These are phyloP conservation scores for Lamellibrachia satsuma DNA, from an alignment of 2,888 invertebrate species.

Conservation along the genomic window DNA sequence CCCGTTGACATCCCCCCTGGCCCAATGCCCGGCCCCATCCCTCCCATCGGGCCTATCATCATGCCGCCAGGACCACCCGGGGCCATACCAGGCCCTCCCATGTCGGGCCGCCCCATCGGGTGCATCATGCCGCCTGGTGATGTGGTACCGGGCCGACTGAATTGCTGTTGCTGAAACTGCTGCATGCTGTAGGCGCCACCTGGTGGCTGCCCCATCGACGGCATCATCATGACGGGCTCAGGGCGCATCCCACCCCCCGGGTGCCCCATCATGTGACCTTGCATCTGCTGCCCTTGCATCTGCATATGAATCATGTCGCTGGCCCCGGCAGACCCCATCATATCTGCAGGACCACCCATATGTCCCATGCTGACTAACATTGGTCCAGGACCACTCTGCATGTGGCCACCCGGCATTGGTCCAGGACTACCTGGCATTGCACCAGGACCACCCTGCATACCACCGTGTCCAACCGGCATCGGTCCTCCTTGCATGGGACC, in stretches of 20 bases:
- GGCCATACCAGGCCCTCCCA: slow-evolving; percentile 33
- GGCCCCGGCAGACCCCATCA: slow-evolving; percentile 32
- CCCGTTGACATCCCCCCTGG: slow-evolving; percentile 37
- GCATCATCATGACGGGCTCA: slow-evolving; percentile 38
- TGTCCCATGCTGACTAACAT: not conserved
- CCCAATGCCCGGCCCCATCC: not conserved
- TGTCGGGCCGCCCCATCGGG: slow-evolving; percentile 29
- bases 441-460: not conserved
- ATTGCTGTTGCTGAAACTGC: slow-evolving; percentile 18
- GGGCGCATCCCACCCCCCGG: slow-evolving; percentile 40
- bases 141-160: slow-evolving; percentile 17
- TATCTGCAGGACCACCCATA: slow-evolving; percentile 13
- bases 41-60: slow-evolving; percentile 26
- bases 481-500: slow-evolving; percentile 27
- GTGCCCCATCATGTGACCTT: not conserved
- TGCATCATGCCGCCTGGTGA: slow-evolving; percentile 13
- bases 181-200: slow-evolving; percentile 22
- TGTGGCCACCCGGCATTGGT: slow-evolving; percentile 65
- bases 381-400: slow-evolving; percentile 71
- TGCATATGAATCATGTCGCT: slow-evolving; percentile 10
- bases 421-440: slow-evolving; percentile 30
- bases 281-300: not conserved
- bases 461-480: slow-evolving; percentile 22
- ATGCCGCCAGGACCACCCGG: slow-evolving; percentile 21
- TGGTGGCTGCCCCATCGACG: slow-evolving; percentile 29